Base-by-base conservation (phyloP, 2,888 invertebrate genomes). In the Drosophila gaucha region DNA sequence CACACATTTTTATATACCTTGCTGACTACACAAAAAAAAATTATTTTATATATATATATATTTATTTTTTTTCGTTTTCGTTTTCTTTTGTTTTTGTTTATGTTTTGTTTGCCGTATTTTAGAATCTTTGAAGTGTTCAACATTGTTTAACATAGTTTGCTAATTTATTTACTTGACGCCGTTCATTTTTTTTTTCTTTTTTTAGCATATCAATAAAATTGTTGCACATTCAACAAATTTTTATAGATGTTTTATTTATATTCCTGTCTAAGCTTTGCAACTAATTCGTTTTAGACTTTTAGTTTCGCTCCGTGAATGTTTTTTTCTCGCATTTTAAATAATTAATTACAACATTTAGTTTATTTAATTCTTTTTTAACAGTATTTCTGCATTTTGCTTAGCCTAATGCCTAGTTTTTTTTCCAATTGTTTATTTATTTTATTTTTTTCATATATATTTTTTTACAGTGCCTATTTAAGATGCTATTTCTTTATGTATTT, bases 311-410 rank as follows among this genome's bases (percentile, higher is more conserved):
- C 14, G 26, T 39, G 10, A 14, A 14, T 35, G 22, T 30, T 43
- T 49, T n/a, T 10, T 43, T 22, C 47, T 64, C 62, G 64, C 57
- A 43, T 50, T 64, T 80, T 74, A 63, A 67, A 65, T 89, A 89
- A 84, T 80, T 80, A 89, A 89, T 85, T 89, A 82, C 88, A 88
- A 80, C 88, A 80, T 67, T 86, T 72, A 80, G 59, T 24, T 26
- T 18, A 10, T 49, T 35, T 14, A 1, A 24, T 24, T 18, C 12
- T 10, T 12, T 49, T 6, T 33, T 70, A 8, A 24, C n/a, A 46
- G 31, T 43, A 50, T 36, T 14, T 38, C 50, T 58, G 63, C 35
- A 49, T 44, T 49, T 22, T 12, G 22, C 46, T 66, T 47, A 77
- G 56, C 46, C 67, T 73, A 77, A 54, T 43, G 51, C 39, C 67